Evolutionary conservation across 2,888 invertebrate genomes (phyloP).

Genomic region (Philopedon plagiatum): DNA sequence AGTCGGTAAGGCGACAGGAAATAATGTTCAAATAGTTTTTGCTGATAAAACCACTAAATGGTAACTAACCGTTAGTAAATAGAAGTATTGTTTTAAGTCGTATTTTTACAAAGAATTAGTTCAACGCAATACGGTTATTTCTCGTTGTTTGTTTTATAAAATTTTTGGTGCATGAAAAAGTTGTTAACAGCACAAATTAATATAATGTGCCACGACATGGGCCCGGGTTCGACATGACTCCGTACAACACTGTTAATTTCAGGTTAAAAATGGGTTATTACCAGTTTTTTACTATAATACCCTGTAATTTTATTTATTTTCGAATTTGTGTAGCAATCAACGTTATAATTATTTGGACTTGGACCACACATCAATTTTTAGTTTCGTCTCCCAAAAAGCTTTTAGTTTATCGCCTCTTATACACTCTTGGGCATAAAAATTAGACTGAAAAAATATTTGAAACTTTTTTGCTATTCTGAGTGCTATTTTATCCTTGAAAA

Average conservation of each 20-base stretch:
- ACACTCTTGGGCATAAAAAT: too few relatives aligned
- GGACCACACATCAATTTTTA: conserved; percentile 32
- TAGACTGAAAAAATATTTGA: too few relatives aligned
- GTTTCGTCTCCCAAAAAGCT: too few relatives aligned
- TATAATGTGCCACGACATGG: conserved; percentile 33
- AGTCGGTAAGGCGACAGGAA: conserved; percentile 32
- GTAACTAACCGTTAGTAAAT: conserved; percentile 12
- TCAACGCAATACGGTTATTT: conserved; percentile 2
- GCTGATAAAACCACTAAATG: conserved; percentile 26
- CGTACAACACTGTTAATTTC: conserved; percentile 24
- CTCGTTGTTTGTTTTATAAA: conserved; percentile 18
- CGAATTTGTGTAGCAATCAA: conserved; percentile 26
- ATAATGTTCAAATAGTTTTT: conserved; percentile 31
- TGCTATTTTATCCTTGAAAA: too few relatives aligned
- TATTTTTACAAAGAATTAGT: conserved; percentile 1
- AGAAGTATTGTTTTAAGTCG: conserved; percentile 22
- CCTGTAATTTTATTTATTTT: conserved; percentile 38
- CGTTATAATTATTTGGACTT: conserved; percentile 21
- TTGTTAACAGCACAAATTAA: conserved; percentile 24
- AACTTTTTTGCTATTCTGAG: too few relatives aligned
- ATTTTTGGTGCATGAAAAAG: conserved; percentile 24
- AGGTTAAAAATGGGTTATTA: conserved; percentile 36
- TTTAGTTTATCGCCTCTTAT: too few relatives aligned
- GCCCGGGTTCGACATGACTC: conserved; percentile 25
- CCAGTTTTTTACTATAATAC: conserved; percentile 31